Conservation (phyloP, 2,797 vertebrate species). For the Tapera naevia region DNA sequence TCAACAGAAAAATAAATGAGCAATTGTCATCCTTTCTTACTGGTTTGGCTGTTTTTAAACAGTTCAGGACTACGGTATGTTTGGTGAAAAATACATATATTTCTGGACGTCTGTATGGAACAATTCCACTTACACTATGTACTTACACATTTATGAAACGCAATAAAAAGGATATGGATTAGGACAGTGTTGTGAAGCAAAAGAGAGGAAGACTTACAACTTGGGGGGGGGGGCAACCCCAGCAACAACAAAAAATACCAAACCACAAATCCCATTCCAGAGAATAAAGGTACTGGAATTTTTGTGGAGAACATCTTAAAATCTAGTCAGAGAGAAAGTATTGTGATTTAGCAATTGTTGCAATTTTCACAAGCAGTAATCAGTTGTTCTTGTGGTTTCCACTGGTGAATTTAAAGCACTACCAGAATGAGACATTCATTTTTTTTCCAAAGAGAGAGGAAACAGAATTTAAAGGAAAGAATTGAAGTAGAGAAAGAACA, state of each 20-base stretch:
- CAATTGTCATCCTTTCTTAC: neutral
- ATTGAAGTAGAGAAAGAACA: neutral
- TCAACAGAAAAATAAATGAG: neutral
- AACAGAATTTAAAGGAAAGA: neutral
- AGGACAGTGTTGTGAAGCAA: neutral
- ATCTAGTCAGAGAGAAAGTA: neutral
- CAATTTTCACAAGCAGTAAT: neutral
- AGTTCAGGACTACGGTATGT: neutral
- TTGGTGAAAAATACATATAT: neutral
- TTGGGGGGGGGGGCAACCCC: accelerated
- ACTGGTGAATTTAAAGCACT: neutral
- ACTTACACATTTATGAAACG: neutral
- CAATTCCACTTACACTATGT: neutral
- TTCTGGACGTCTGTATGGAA: neutral
- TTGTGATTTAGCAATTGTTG: neutral
- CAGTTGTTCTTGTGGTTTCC: neutral
- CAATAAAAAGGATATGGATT: neutral
- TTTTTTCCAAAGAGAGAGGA: neutral
- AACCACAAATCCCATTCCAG: neutral
- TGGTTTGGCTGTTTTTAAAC: neutral
- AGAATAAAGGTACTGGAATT: neutral
- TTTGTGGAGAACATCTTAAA: neutral
- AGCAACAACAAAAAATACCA: neutral
- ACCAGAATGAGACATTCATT: neutral
- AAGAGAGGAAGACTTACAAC: neutral